phyloP scores from a whole-genome alignment of 2,113 vertebrate genomes.

The Sclerurus mexicanus region DNA sequence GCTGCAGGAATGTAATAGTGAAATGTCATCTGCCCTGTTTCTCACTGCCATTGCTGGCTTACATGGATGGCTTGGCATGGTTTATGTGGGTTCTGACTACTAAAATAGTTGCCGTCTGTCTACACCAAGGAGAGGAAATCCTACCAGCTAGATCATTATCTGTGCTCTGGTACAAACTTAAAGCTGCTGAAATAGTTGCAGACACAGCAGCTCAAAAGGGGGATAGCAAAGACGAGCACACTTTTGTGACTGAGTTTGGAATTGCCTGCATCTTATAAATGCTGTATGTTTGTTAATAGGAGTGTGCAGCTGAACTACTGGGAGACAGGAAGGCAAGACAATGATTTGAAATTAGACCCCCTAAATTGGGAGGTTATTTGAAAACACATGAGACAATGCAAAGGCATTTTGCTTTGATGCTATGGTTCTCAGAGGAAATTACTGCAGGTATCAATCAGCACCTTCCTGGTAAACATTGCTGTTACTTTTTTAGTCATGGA shows the following conservation, averaged over 20 bases:
- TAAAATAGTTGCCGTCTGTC: background rate
- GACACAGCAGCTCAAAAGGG: background rate
- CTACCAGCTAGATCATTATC: background rate
- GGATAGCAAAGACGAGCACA: background rate
- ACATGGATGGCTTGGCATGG: background rate
- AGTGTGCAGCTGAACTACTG: background rate
- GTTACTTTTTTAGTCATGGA: background rate
- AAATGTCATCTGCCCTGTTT: background rate
- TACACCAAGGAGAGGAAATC: background rate
- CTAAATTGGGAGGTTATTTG: background rate
- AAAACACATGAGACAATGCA: background rate
- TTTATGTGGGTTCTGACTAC: background rate
- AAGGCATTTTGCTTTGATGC: conserved; percentile 29
- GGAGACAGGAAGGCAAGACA: conserved; percentile 19
- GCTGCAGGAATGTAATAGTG: background rate
- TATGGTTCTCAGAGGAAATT: background rate
- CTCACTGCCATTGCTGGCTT: background rate
- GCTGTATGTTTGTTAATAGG: background rate
- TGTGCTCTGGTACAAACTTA: background rate
- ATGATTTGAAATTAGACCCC: background rate
- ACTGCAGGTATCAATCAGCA: conserved; percentile 5
- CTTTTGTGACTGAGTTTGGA: background rate
- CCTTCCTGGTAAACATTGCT: conserved; percentile 15
- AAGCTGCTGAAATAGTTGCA: background rate
- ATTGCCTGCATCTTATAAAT: background rate